phyloP scores from a whole-genome alignment of 2,797 vertebrate genomes.

The Melanitta fusca region DNA sequence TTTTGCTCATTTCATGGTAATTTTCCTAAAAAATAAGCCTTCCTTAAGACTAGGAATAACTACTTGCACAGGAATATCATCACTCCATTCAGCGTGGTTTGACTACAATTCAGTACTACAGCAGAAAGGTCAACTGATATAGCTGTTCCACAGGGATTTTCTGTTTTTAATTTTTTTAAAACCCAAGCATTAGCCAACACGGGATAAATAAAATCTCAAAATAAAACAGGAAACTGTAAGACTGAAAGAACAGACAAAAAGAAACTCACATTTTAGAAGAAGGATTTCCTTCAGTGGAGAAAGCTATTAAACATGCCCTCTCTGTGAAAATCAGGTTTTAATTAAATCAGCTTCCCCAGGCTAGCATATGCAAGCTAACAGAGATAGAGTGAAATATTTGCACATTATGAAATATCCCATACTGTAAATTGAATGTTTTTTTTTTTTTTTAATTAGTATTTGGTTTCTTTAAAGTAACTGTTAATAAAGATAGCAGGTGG shows the following conservation, averaged over 20 bases:
- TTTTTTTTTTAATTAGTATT: neutral
- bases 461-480: neutral
- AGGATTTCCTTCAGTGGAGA: neutral
- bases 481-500: neutral
- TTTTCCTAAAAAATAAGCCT: neutral
- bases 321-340: neutral
- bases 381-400: neutral
- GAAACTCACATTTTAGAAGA: neutral
- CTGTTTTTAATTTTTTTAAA: neutral
- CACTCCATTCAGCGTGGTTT: neutral
- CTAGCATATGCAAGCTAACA: neutral
- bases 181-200: neutral
- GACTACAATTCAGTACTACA: neutral
- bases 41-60: neutral
- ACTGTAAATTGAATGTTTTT: neutral
- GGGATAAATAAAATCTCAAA: neutral
- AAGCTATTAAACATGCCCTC: neutral
- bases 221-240: neutral
- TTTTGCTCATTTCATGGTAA: neutral
- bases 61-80: neutral
- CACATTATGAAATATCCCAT: neutral
- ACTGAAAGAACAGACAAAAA: neutral
- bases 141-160: neutral
- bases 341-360: neutral
- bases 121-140: neutral